Evolutionary conservation across 2,797 vertebrate species (phyloP), one percentile per base, ranked within the genome.

Genomic region (Mionectes olivaceus): DNA sequence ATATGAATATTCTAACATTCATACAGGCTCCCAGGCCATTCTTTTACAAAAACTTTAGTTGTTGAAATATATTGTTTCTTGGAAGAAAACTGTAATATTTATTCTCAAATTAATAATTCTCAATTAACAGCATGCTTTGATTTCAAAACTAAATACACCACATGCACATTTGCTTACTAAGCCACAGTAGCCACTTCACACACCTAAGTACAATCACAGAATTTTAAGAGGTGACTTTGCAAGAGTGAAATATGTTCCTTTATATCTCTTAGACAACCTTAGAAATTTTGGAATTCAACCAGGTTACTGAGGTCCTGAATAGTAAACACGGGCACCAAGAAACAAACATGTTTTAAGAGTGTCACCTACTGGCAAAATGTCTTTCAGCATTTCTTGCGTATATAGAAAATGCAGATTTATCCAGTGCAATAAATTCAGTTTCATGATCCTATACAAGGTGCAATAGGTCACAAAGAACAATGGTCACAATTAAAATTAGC

Each of bases 351-450:
- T 71, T 87, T 5, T 46, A 85, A 83, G 57, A 95, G 81, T n/a
- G 90, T 21, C 95, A 85, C 81, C 93, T 96, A 68, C 78, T 75
- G 94, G 78, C 25, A 92, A 85, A 68, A 76, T 25, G 24, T 13
- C 63, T 43, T 82, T 74, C 41, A 82, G 70, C 57, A 71, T 52
- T 91, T 68, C 19, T 39, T 39, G 8, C 74, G 10, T 41, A 67
- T 9, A 17, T 3, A 59, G 65, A 74, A 90, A 90, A 91, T 11
- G 11, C 8, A 52, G 4, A 64, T 87, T 91, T 41, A 83, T 8
- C 10, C 4, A 1, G 14, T 9, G 8, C 7, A 60, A 3, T 46
- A 90, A 67, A 14, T 44, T 52, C 19, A 74, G 33, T 69, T 88
- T 74, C 85, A 64, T 14, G 12, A 69, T 49, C 18, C 28, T 39